phyloP scores from a whole-genome alignment of 2,888 invertebrate species.

The Brachycybe producta region DNA sequence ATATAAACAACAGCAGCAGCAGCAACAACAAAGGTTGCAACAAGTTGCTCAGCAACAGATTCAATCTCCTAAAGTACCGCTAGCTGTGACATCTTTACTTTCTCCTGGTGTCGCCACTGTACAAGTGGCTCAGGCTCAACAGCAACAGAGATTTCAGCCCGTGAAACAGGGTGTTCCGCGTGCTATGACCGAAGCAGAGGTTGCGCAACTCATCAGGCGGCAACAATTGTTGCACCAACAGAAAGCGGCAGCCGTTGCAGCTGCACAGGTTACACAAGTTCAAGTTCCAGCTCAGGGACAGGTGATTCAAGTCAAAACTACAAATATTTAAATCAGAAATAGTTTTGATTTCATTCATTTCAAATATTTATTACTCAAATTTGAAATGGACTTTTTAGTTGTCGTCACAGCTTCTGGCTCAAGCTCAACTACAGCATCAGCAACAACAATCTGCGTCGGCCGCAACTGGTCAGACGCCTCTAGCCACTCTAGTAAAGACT shows the following conservation, averaged over 20 bases:
- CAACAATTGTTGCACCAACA: constrained; percentile 22
- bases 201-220: constrained; percentile 46
- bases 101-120: constrained; percentile 1
- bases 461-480: constrained; percentile 40
- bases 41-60: not conserved
- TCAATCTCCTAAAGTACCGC: constrained; percentile 4
- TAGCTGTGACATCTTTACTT: constrained; percentile 8
- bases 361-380: no score
- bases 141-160: constrained; percentile 16
- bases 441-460: constrained; percentile 39
- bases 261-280: constrained; percentile 11
- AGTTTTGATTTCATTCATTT: no score
- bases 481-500: constrained; percentile 51
- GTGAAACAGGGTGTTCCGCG: constrained; percentile 25
- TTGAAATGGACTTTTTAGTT: constrained; percentile 18
- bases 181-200: constrained; percentile 45
- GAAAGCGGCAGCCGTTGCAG: constrained; percentile 19
- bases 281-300: constrained; percentile 21
- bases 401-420: constrained; percentile 43
- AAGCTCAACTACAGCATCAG: constrained; percentile 32
- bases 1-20: constrained; percentile 21
- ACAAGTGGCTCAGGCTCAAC: not conserved
- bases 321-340: not conserved
- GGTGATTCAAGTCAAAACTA: constrained; percentile 11
- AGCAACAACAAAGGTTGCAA: constrained; percentile 19